These are phyloP conservation scores for Scaptomyza cyrtandrae DNA, from an alignment of 2,888 invertebrate genomes.

Conservation along the genomic window DNA sequence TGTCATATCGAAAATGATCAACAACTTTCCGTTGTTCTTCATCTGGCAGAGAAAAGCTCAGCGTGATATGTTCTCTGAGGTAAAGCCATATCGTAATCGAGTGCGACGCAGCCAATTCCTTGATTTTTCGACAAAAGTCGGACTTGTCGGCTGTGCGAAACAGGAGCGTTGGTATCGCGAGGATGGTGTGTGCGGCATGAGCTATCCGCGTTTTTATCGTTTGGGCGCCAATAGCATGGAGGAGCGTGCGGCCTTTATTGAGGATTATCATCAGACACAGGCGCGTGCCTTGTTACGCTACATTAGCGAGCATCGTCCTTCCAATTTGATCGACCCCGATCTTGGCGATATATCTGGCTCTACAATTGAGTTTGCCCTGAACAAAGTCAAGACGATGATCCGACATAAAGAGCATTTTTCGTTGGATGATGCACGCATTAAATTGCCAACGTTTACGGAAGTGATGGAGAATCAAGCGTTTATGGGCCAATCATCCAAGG, in stretches of 20 bases:
- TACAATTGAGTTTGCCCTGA: constrained; percentile 69
- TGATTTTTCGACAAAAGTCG: constrained; percentile 86
- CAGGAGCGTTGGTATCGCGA: constrained; percentile 81
- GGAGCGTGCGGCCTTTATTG: constrained; percentile 76
- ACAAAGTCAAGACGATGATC: constrained; percentile 62
- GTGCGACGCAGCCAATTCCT: constrained; percentile 72
- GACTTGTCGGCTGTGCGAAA: constrained; percentile 83
- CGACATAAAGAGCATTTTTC: constrained; percentile 66
- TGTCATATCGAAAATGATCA: constrained; percentile 87
- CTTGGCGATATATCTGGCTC: constrained; percentile 85
- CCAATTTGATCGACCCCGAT: constrained; percentile 84
- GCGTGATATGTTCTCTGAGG: constrained; percentile 69
- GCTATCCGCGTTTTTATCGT: constrained; percentile 88
- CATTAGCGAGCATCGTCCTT: constrained; percentile 56
- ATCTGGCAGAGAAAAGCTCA: constrained; percentile 87
- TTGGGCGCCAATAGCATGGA: constrained; percentile 70
- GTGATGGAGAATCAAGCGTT: constrained; percentile 70
- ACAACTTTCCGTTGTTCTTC: constrained; percentile 88
- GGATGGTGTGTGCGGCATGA: constrained; percentile 84
- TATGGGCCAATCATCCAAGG: constrained; percentile 65
- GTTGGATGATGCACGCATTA: constrained; percentile 59
- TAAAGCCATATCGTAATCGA: constrained; percentile 79
- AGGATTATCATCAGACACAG: constrained; percentile 91
- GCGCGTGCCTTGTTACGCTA: constrained; percentile 90
- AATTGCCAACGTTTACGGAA: constrained; percentile 51